phyloP scores from a whole-genome alignment of 2,888 invertebrate species.

The Bugula neritina region DNA sequence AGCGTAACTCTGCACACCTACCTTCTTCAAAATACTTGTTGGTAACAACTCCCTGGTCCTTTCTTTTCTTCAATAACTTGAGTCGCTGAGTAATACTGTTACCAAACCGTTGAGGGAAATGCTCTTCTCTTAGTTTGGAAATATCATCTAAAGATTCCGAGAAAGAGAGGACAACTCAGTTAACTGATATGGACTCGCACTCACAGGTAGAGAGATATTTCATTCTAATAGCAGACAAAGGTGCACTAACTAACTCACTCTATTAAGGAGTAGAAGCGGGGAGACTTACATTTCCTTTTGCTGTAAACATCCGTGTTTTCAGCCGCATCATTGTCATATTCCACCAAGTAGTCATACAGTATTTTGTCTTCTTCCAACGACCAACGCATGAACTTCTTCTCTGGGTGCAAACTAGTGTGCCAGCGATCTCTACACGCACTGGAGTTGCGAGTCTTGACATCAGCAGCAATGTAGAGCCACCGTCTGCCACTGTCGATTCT shows the following conservation, averaged over 20 bases:
- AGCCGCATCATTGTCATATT: neutral
- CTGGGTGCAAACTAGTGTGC: neutral
- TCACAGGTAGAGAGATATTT: no score
- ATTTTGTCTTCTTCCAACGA: neutral
- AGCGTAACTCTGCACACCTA: no score
- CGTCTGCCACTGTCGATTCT: neutral
- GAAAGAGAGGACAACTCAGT: no score
- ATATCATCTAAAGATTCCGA: constrained; percentile 17
- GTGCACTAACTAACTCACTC: no score
- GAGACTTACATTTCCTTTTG: neutral
- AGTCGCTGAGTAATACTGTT: constrained; percentile 10
- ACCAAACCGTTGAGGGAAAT: neutral
- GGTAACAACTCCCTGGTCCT: neutral
- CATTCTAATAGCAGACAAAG: no score
- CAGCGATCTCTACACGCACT: neutral
- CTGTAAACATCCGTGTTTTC: neutral
- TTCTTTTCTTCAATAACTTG: neutral
- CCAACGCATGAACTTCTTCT: neutral
- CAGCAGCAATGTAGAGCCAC: neutral
- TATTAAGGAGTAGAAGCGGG: no score
- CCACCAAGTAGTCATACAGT: neutral
- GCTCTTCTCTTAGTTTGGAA: neutral
- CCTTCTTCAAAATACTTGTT: neutral
- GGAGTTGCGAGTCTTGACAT: constrained; percentile 25
- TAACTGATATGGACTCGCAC: no score